A percentile compares a stretch with the other conserved stretches of the same genome.
These are phyloP conservation scores for Cecidostiba fungosa DNA, from an alignment of 2,888 invertebrate genomes.

Conservation along the genomic window DNA sequence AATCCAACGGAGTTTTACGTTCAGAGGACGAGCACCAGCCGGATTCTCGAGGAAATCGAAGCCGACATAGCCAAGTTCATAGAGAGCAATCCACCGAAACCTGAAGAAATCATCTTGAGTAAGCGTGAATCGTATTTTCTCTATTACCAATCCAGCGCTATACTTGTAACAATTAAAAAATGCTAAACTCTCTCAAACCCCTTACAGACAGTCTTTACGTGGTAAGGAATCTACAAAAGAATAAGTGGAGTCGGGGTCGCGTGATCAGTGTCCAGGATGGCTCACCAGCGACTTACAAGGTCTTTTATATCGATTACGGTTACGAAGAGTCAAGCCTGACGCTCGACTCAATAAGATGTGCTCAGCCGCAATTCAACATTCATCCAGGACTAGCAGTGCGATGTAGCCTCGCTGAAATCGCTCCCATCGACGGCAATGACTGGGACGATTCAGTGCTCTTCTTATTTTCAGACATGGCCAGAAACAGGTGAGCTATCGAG, in stretches of 20 bases:
- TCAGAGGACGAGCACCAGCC: conserved; percentile 73
- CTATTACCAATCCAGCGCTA: not conserved
- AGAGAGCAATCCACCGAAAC: conserved; percentile 47
- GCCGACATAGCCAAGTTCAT: conserved; percentile 65
- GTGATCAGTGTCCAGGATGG: conserved; percentile 77
- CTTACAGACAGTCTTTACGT: conserved; percentile 85
- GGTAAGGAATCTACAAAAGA: conserved; percentile 80
- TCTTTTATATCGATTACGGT: conserved; percentile 86
- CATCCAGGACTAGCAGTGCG: conserved; percentile 82
- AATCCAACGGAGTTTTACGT: conserved; percentile 85
- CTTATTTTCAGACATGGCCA: not conserved
- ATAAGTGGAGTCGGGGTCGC: conserved; percentile 86
- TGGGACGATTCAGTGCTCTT: conserved; percentile 29
- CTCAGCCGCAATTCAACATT: conserved; percentile 24
- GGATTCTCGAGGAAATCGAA: conserved; percentile 62
- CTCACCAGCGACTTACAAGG: conserved; percentile 77
- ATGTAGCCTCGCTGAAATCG: conserved; percentile 83
- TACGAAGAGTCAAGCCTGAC: conserved; percentile 81
- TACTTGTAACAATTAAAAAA: not conserved
- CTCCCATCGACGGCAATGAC: conserved; percentile 28
- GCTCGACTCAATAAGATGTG: conserved; percentile 78
- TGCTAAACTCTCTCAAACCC: not conserved
- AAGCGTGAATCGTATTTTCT: conserved; percentile 11
- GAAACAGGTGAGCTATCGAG: conserved; percentile 18
- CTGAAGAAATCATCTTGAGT: conserved; percentile 26